These are phyloP conservation scores for Ennomos quercinarius DNA, from an alignment of 2,888 invertebrate species.

Conservation along the genomic window DNA sequence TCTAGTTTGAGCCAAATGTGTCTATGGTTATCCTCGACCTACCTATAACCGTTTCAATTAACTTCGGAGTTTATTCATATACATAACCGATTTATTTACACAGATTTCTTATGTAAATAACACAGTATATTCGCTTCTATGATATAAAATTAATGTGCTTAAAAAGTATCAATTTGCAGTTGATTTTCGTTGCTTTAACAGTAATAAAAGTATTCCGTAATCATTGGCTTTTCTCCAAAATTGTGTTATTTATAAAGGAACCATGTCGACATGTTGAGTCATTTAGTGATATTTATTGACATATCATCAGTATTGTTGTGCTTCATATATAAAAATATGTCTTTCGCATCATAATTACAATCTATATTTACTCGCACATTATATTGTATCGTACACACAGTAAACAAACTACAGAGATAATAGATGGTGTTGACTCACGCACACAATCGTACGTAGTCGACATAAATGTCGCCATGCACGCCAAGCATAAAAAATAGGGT, in stretches of 20 bases:
- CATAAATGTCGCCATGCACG: too few species aligned
- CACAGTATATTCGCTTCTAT: conserved; percentile 23
- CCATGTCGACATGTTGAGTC: conserved; percentile 45
- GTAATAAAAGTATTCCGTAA: not conserved
- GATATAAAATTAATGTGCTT: conserved; percentile 18
- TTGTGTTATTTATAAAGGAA: conserved; percentile 38
- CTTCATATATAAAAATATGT: conserved; percentile 65
- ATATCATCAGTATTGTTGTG: conserved; percentile 82
- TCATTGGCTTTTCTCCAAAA: conserved; percentile 1
- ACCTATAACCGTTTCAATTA: conserved; percentile 26
- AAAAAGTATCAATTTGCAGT: conserved; percentile 22
- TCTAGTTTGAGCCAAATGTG: conserved; percentile 47
- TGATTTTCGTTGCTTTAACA: conserved; percentile 11
- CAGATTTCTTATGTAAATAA: conserved; percentile 30
- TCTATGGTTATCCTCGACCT: conserved; percentile 38
- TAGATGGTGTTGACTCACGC: not conserved
- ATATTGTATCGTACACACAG: conserved; percentile 2
- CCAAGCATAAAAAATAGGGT: too few species aligned
- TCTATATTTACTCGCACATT: conserved; percentile 19
- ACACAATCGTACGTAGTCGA: not conserved
- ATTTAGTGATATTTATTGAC: conserved; percentile 70
- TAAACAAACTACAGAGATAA: conserved; percentile 7
- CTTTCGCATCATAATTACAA: conserved; percentile 53
- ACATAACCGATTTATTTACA: conserved; percentile 29
- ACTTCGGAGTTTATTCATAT: conserved; percentile 31